Percentiles rank a stretch among this genome's conserved stretches.
These are phyloP conservation scores for Astyanax mexicanus DNA, from an alignment of 2,797 vertebrate genomes.

Conservation along the genomic window DNA sequence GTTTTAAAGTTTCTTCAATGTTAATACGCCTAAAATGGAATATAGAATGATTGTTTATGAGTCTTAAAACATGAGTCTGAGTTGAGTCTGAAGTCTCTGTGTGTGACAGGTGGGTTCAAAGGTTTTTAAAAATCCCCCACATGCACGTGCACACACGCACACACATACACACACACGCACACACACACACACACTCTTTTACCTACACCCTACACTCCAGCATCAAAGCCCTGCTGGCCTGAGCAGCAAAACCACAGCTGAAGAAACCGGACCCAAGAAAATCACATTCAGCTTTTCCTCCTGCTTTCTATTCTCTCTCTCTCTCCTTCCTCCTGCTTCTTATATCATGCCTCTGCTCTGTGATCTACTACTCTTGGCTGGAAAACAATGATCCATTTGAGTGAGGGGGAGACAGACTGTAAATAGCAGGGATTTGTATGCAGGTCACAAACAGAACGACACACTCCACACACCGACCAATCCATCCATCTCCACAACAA, in stretches of 20 bases:
- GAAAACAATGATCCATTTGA: conserved; percentile 16
- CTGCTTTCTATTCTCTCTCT: neutral
- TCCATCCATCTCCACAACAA: conserved; percentile 11
- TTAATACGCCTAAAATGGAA: too few species aligned
- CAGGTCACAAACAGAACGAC: conserved; percentile 7
- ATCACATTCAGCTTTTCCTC: conserved; percentile 20
- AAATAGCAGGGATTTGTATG: conserved; percentile 8
- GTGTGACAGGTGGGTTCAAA: too few species aligned
- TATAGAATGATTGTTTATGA: too few species aligned
- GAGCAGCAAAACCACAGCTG: conserved; percentile 6
- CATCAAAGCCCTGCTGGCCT: neutral
- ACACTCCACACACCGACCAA: neutral
- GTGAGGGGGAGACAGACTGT: conserved; percentile 1
- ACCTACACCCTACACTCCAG: neutral
- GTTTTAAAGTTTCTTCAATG: too few species aligned
- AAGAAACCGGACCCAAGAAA: conserved; percentile 11
- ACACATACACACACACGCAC: conserved; percentile 8
- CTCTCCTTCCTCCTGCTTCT: neutral
- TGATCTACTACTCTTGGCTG: conserved; percentile 24
- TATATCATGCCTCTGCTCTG: neutral
- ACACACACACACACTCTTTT: conserved; percentile 17
- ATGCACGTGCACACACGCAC: neutral
- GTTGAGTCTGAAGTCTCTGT: too few species aligned
- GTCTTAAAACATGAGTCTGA: too few species aligned
- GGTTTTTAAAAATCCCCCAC: conserved; percentile 34